Evolutionary conservation across 1,140 invertebrate species (phyloP).

Genomic region (Arion vulgaris): DNA sequence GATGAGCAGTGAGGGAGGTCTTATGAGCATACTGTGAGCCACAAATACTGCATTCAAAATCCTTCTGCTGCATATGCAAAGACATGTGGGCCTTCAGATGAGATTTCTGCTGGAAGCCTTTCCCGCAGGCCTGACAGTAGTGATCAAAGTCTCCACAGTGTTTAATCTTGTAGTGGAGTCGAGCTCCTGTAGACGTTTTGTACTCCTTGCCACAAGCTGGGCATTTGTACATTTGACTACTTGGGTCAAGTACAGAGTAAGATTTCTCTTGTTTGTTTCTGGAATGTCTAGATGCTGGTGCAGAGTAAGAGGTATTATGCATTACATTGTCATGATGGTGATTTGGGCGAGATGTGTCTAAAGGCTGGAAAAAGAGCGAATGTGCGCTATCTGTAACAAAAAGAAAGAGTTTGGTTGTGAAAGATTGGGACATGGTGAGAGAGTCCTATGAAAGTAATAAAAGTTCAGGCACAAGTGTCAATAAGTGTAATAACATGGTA

Average conservation of each 20-base stretch:
- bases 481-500: neutral
- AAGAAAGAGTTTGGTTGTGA: neutral
- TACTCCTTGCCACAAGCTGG: conserved; percentile 40
- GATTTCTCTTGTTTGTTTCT: neutral
- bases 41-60: conserved; percentile 43
- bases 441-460: neutral
- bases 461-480: neutral
- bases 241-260: conserved; percentile 11
- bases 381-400: conserved; percentile 18
- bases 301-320: neutral
- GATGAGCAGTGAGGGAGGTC: conserved; percentile 40
- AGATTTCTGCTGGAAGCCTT: conserved; percentile 45
- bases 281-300: neutral
- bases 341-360: neutral
- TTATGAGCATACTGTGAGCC: conserved; percentile 45
- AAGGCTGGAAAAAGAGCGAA: conserved; percentile 13
- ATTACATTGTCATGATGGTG: neutral
- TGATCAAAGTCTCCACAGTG: conserved; percentile 42
- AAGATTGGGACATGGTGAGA: neutral
- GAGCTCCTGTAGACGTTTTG: conserved; percentile 38
- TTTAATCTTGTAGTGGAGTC: conserved; percentile 40
- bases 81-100: conserved; percentile 45
- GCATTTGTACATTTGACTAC: conserved; percentile 30
- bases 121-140: conserved; percentile 44
- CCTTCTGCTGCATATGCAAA: conserved; percentile 40